A percentile compares a stretch with the other conserved stretches of the same genome.
phyloP scores from a whole-genome alignment of 1,140 invertebrate species.

The Mamestra configurata region DNA sequence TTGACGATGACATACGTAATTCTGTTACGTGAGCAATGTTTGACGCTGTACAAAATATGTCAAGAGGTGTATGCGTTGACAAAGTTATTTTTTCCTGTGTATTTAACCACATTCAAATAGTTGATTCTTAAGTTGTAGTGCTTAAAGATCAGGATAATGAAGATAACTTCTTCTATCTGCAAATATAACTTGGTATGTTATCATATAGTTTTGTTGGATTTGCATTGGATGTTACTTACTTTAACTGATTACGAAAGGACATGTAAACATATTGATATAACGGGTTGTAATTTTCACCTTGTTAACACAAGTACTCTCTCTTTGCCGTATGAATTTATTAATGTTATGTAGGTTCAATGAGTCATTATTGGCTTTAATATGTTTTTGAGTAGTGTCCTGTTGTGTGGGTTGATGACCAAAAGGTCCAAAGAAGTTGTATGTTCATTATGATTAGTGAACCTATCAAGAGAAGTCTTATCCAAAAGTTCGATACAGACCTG shows the following conservation, averaged over 20 bases:
- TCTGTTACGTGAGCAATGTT: constrained; percentile 18
- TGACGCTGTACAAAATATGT: constrained; percentile 34
- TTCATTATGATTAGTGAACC: too few species aligned
- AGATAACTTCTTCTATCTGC: neutral
- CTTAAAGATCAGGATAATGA: neutral
- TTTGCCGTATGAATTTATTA: constrained; percentile 10
- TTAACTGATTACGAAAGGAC: constrained; percentile 49
- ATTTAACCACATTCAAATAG: neutral
- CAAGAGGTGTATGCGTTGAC: constrained; percentile 10
- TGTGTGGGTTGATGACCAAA: neutral
- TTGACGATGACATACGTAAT: constrained; percentile 41
- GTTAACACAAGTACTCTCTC: constrained; percentile 33
- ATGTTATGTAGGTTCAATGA: constrained; percentile 1
- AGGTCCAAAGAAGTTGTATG: neutral
- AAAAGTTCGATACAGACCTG: too few species aligned
- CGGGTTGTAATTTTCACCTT: neutral
- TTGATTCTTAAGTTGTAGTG: neutral
- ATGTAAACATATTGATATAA: constrained; percentile 21
- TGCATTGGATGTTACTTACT: constrained; percentile 35
- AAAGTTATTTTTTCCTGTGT: neutral
- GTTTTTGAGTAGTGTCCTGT: neutral
- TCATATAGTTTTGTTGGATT: constrained; percentile 26
- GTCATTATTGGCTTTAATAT: neutral
- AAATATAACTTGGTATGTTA: constrained; percentile 33
- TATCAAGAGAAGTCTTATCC: too few species aligned